Evolutionary conservation across 2,888 invertebrate genomes (phyloP).

Genomic region (Dimorphilus gyrociliatus): DNA sequence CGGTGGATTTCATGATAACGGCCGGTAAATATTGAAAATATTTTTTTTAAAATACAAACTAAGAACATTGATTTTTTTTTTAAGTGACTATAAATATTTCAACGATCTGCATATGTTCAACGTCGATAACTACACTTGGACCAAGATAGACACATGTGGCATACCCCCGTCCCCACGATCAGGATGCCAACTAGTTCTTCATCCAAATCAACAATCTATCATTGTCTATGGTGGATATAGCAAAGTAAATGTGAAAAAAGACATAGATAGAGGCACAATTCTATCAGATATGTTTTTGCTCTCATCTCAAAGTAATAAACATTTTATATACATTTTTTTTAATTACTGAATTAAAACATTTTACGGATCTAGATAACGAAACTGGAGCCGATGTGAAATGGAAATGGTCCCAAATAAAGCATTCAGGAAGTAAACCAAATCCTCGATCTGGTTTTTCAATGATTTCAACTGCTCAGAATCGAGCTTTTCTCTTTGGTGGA

Average conservation of each 20-base stretch:
- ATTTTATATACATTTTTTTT: neutral
- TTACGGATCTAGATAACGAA: neutral
- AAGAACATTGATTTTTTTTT: conserved; percentile 4
- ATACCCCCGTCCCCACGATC: conserved; percentile 58
- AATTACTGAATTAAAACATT: neutral
- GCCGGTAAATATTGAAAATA: conserved; percentile 14
- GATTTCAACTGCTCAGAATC: conserved; percentile 47
- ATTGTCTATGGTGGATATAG: conserved; percentile 61
- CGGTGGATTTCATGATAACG: conserved; percentile 78
- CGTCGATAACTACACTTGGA: conserved; percentile 61
- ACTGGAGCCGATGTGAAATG: conserved; percentile 44
- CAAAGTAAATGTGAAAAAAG: conserved; percentile 54
- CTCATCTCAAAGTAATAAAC: conserved; percentile 18
- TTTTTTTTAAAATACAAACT: too few relatives aligned
- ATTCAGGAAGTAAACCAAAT: conserved; percentile 48
- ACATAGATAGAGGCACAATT: conserved; percentile 53
- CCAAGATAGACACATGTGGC: conserved; percentile 46
- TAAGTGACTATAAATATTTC: conserved; percentile 63
- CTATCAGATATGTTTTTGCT: conserved; percentile 52
- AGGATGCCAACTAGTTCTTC: conserved; percentile 56
- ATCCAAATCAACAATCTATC: conserved; percentile 43
- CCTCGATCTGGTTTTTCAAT: conserved; percentile 52
- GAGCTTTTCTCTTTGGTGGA: conserved; percentile 69
- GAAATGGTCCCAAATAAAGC: conserved; percentile 54
- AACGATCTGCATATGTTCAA: conserved; percentile 71